Evolutionary conservation across 2,797 vertebrate species (phyloP).

Genomic region (Tachyglossus aculeatus): DNA sequence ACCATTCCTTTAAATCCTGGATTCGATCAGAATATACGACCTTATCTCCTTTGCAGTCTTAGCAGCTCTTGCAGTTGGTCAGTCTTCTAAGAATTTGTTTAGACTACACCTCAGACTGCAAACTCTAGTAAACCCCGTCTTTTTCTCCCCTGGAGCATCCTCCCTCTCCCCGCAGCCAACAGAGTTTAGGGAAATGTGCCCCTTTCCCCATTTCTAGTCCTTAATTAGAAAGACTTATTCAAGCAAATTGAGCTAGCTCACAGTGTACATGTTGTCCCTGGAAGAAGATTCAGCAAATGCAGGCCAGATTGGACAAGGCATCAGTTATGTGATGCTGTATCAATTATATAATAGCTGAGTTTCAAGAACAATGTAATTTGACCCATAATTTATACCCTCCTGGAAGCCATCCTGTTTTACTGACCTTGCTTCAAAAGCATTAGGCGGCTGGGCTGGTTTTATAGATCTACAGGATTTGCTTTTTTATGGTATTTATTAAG

Average conservation of each 20-base stretch:
- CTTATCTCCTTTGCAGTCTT: not conserved
- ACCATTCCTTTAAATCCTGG: constrained; percentile 9
- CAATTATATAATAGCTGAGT: constrained; percentile 29
- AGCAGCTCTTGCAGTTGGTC: constrained; percentile 15
- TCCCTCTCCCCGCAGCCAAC: no score
- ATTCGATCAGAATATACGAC: not conserved
- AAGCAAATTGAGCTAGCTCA: constrained; percentile 44
- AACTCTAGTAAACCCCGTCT: constrained; percentile 12
- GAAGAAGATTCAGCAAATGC: constrained; percentile 50
- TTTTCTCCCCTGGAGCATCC: constrained; percentile 46
- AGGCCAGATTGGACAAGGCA: constrained; percentile 30
- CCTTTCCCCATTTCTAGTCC: constrained; percentile 18
- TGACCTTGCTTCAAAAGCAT: constrained; percentile 32
- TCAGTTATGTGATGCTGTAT: constrained; percentile 36
- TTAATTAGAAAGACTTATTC: constrained; percentile 39
- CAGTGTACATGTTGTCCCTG: constrained; percentile 48
- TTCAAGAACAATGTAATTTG: constrained; percentile 39
- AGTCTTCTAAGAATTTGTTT: constrained; percentile 38
- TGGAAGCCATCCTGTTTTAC: constrained; percentile 18
- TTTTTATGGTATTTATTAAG: constrained; percentile 22
- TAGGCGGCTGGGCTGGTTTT: not conserved
- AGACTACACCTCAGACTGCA: constrained; percentile 26
- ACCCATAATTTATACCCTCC: constrained; percentile 8
- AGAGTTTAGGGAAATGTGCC: constrained; percentile 40
- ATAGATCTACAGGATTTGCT: not conserved